Evolutionary conservation across 1,140 invertebrate species (phyloP).

Genomic region (Temnothorax curvispinosus): DNA sequence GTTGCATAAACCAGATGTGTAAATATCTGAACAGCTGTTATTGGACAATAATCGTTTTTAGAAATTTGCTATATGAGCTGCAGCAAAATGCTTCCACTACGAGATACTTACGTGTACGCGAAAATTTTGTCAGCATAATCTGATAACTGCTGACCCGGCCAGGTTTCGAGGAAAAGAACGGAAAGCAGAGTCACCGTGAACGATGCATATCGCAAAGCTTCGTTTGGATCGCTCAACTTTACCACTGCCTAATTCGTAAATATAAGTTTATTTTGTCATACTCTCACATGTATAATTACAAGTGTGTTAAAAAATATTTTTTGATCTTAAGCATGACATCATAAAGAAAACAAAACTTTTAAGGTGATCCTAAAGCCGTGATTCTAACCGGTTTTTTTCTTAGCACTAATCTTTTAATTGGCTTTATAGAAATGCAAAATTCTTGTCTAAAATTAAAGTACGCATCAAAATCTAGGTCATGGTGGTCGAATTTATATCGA

Average conservation of each 20-base stretch:
- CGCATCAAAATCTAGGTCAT: no score
- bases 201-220: slow-evolving; percentile 63
- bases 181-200: slow-evolving; percentile 65
- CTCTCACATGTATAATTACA: neutral
- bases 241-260: slow-evolving; percentile 66
- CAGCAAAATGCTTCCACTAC: neutral
- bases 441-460: no score
- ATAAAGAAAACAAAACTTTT: neutral
- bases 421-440: no score
- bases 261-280: neutral
- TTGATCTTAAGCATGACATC: neutral
- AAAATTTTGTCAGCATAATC: slow-evolving; percentile 68
- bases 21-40: neutral
- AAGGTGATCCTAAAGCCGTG: no score
- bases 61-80: neutral
- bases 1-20: neutral
- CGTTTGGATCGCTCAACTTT: slow-evolving; percentile 58
- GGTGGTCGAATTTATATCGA: no score
- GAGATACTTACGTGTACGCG: slow-evolving; percentile 65
- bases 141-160: slow-evolving; percentile 69
- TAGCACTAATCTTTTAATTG: no score
- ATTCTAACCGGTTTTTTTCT: no score
- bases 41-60: neutral
- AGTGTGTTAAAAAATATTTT: neutral
- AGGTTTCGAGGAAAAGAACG: slow-evolving; percentile 69